Base-by-base conservation (phyloP, 2,113 vertebrate species). In the Plecotus auritus region DNA sequence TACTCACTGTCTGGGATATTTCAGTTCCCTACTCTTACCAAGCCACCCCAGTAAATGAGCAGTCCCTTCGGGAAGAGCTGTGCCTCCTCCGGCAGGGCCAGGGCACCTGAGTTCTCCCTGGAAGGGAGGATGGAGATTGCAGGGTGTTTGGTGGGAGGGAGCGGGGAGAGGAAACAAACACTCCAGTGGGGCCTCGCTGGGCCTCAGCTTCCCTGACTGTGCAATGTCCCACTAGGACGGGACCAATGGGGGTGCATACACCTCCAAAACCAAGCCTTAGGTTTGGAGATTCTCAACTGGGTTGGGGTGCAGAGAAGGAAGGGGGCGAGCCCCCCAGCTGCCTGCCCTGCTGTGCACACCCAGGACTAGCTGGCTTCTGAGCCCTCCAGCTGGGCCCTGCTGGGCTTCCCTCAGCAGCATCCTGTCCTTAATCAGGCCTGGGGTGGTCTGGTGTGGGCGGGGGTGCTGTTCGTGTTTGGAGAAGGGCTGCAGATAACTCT, bases 131-230 rank as follows among this genome's bases (percentile, higher is more conserved):
- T 4, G n/a, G 26, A n/a, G 35, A 37, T 11, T 0, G 13, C 4
- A 4, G 2, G 37, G 5, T 9, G 1, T 23, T 17, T 1, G 49
- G 7, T 32, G 2, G 23, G 17, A 16, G 66, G 7, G 6, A 11
- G 56, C 40, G 26, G 30, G 47, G 7, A 20, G 88, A 28, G 35
- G 26, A 67, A 16, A n/a, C 37, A 9, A 12, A 47, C 14, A 32
- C 6, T 11, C 16, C 23, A 2, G 20, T 5, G 49, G 28, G 32
- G 5, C 76, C 13, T 74, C 22, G 2, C 23, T 1, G 10, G 67
- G 64, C 61, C 94, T 92, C 84, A 13, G 84, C 59, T 89, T 90
- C 84, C 82, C 77, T 2, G 2, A 47, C 42, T n/a, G 35, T 28
- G 17, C 11, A 0, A 20, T 4, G 17, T 45, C 18, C 40, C 20